These are phyloP conservation scores for Spheniscus mendiculus DNA, from an alignment of 2,113 vertebrate genomes.

Conservation along the genomic window DNA sequence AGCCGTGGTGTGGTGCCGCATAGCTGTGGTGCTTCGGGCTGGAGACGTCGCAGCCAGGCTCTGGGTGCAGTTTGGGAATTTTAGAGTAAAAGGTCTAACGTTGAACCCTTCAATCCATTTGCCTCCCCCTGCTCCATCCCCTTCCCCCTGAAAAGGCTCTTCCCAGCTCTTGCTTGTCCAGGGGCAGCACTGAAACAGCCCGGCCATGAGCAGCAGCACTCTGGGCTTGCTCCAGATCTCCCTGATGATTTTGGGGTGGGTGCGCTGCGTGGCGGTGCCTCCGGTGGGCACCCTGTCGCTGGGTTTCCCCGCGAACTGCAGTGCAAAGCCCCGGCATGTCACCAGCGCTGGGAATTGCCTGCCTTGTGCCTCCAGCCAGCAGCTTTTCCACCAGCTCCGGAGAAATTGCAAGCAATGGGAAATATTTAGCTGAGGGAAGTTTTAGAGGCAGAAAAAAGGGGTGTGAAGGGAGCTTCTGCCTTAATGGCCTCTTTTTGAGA, in stretches of 20 bases:
- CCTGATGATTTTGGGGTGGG: neutral
- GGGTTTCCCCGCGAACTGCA: accelerated
- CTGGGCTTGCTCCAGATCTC: neutral
- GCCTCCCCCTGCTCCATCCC: neutral
- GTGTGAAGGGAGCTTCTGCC: neutral
- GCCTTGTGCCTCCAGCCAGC: neutral
- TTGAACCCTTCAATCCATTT: neutral
- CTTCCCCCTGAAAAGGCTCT: neutral
- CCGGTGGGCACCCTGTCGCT: accelerated
- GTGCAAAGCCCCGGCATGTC: accelerated
- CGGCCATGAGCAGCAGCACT: neutral
- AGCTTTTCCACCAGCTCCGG: neutral
- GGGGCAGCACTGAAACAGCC: neutral
- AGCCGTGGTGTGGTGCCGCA: accelerated
- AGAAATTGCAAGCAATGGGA: neutral
- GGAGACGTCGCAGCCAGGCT: accelerated
- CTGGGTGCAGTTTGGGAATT: neutral
- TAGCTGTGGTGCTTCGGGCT: neutral
- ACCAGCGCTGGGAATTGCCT: accelerated
- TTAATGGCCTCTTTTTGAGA: neutral
- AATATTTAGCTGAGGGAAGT: neutral
- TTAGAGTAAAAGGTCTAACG: neutral
- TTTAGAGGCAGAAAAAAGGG: neutral
- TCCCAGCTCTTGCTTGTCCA: neutral
- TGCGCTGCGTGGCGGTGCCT: accelerated